phyloP scores from a whole-genome alignment of 2,888 invertebrate genomes.

The Nemotelus nigrinus region DNA sequence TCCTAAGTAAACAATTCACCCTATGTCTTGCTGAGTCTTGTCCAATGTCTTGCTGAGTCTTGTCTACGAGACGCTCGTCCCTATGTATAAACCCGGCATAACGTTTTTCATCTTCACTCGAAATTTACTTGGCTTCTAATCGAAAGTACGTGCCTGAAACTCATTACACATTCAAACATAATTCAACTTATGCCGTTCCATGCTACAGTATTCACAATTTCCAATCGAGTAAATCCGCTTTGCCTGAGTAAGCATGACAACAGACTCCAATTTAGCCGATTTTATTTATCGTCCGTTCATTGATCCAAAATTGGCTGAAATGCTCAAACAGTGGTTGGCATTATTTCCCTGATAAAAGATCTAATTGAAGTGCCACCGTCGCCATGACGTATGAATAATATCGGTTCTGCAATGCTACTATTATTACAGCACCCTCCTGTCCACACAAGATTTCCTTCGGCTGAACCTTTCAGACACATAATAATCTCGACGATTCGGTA shows the following conservation, averaged over 20 bases:
- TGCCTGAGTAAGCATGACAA: background rate
- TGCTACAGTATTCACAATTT: background rate
- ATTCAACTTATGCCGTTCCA: too few species aligned
- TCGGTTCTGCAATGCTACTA: background rate
- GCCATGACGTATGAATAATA: constrained; percentile 23
- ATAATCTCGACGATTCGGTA: background rate
- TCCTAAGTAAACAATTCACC: too few species aligned
- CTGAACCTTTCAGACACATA: background rate
- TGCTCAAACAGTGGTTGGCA: constrained; percentile 14
- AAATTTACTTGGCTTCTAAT: too few species aligned
- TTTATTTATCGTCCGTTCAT: constrained; percentile 31
- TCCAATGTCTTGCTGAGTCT: too few species aligned
- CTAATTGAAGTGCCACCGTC: constrained; percentile 1
- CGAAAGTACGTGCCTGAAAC: too few species aligned
- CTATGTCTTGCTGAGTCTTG: too few species aligned
- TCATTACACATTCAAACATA: too few species aligned
- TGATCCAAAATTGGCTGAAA: background rate
- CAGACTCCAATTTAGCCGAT: constrained; percentile 15
- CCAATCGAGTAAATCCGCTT: constrained; percentile 38
- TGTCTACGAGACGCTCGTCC: too few species aligned
- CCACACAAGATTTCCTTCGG: background rate
- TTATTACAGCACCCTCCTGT: background rate
- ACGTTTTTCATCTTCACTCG: too few species aligned
- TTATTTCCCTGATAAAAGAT: constrained; percentile 15
- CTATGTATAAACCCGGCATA: too few species aligned